Evolutionary conservation across 2,113 vertebrate genomes (phyloP), one percentile per base, ranked within the genome.

Genomic region (Bambusicola thoracicus): DNA sequence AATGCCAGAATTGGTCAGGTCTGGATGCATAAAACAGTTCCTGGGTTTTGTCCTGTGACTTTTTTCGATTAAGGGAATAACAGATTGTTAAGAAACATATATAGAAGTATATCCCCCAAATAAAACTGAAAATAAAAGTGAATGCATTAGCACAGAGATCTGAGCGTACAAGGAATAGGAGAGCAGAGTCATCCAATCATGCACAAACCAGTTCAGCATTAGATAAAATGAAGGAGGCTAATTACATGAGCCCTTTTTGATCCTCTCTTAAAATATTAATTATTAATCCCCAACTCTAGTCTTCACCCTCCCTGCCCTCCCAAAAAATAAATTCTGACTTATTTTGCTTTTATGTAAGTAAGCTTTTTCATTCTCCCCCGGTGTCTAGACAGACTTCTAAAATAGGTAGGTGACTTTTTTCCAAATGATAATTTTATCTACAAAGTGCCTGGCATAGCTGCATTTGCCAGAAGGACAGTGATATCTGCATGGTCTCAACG

Each of bases 241-340:
- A 83, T 78, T 78, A 92, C 22, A 63, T 20, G 34, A 75, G 73
- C 59, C 7, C 12, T 76, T 92, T 96, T 73, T 88, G n/a, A 93
- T 90, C 41, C 7, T 91, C 19, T 58, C 14, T 85, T 87, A 73
- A 89, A 82, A 62, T 29, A 87, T 14, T 91, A 5, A 46, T 82
- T 91, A 58, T 58, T 58, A 32, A 58, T 32, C 55, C 32, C 30
- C 55, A n/a, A 58, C 55, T 11, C 51, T 53, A 30, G 27, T 29
- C 27, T 53, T 53, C 51, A 30, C 27, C 49, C 24, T 25, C 4
- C 21, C 4, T n/a, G n/a, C n/a, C 1, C 17, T 5, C 2, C 10
- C 29, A 56, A 30, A 56, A 32, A 56, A 19, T 18, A 56, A 56
- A 56, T 19, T 56, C 30, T 56, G 18, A 7, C 30, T 66, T 17